phyloP scores from a whole-genome alignment of 30 jellyfish, hydroid and myxozoan genomes.

The Phacellophora camtschatica region DNA sequence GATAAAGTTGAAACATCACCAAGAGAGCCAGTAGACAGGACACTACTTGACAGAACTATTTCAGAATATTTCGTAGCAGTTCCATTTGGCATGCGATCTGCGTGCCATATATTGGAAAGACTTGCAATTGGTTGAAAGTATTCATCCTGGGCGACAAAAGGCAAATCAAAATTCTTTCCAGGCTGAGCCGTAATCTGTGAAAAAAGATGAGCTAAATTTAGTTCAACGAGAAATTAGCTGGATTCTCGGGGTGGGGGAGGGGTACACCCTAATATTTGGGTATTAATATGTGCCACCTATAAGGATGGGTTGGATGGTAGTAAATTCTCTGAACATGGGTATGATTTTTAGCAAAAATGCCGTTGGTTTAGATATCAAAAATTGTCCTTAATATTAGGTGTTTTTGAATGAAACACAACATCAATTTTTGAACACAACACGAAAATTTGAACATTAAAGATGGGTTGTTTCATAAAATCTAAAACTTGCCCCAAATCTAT shows the following conservation, averaged over 20 bases:
- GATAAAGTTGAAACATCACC: not conserved
- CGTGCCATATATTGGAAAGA: not conserved
- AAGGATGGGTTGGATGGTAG: too few relatives aligned
- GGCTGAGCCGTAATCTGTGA: slow-evolving; percentile 8
- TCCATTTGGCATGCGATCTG: not conserved
- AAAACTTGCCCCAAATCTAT: too few relatives aligned
- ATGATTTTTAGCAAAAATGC: too few relatives aligned
- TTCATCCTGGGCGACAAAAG: slow-evolving; percentile 34
- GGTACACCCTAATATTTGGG: too few relatives aligned
- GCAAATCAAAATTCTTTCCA: not conserved
- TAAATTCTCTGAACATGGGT: too few relatives aligned
- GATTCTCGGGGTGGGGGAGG: not conserved
- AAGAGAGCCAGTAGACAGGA: not conserved
- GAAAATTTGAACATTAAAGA: too few relatives aligned
- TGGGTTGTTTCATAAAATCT: too few relatives aligned
- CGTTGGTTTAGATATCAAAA: too few relatives aligned
- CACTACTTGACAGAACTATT: not conserved
- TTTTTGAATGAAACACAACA: too few relatives aligned
- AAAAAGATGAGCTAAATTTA: not conserved
- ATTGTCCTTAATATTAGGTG: too few relatives aligned
- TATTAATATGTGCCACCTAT: too few relatives aligned
- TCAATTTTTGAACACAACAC: too few relatives aligned
- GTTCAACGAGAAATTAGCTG: not conserved
- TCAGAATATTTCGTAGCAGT: not conserved
- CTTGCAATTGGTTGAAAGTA: not conserved